Evolutionary conservation across 2,888 invertebrate genomes (phyloP), one percentile per base, ranked within the genome.

Genomic region (Rhyacophila evoluta): DNA sequence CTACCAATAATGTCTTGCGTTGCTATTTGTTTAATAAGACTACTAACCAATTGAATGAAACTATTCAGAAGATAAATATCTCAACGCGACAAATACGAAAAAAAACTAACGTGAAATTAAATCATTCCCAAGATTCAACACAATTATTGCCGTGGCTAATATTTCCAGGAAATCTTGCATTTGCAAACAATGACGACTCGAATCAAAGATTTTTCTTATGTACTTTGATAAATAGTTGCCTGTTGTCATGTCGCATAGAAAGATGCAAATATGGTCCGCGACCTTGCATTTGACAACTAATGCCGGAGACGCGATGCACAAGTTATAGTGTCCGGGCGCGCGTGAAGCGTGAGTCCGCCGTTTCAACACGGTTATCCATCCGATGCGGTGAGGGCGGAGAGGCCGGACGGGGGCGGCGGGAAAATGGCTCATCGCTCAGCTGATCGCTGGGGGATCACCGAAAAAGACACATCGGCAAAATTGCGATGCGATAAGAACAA

Each of bases 311-410:
- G 41, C 15, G 41, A 41, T 41, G 41, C 41, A 41, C 41, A 15
- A 41, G 41, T 4, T n/a, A 33, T 2, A 33, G 6, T 41, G 41
- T 41, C 41, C 41, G 41, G 41, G 41, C 41, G 41, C 41, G 41
- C 41, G 38, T 38, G 41, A 41, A 41, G 41, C 41, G 41, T 41
- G 69, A 69, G 69, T 69, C 69, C 69, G 69, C 6, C 69, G 69
- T 41, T 41, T 41, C 8, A 41, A 41, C 41, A 41, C 41, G 41
- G 41, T 41, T 41, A 41, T 8, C 41, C 15, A 15, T 41, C 15
- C 15, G 69, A 27, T 27, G 28, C n/a, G n/a, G n/a, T n/a, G 41
- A 41, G 12, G 41, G 27, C 28, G 27, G 69, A 15, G 41, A 15
- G 41, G 12, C 10, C n/a, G 69, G n/a, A 11, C 27, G 2, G 28